These are phyloP conservation scores for Drosophila busckii DNA, from an alignment of 1,140 invertebrate genomes.

Conservation along the genomic window DNA sequence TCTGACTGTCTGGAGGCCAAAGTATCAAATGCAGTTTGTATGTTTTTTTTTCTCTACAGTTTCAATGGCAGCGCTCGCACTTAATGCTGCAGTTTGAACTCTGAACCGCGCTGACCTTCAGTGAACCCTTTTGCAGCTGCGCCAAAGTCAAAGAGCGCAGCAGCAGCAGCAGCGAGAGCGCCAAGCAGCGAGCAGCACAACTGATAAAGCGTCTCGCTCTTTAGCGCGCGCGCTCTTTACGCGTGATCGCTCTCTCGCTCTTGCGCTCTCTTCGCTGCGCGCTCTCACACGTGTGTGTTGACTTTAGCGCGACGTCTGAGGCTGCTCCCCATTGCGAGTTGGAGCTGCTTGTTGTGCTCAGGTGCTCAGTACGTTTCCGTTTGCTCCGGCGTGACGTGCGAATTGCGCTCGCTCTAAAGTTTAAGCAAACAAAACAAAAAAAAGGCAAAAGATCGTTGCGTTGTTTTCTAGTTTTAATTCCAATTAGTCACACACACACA, in stretches of 20 bases:
- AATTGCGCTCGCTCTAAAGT: slow-evolving; percentile 37
- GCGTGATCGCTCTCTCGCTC: neutral
- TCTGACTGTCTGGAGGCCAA: slow-evolving; percentile 55
- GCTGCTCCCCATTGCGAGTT: slow-evolving; percentile 39
- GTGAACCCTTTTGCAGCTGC: slow-evolving; percentile 62
- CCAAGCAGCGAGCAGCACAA: neutral
- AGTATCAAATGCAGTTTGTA: slow-evolving; percentile 58
- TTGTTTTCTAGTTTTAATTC: too few species aligned
- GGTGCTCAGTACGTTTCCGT: slow-evolving; percentile 55
- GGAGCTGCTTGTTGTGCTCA: slow-evolving; percentile 38
- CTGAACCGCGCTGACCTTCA: slow-evolving; percentile 76
- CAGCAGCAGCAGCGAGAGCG: slow-evolving; percentile 6
- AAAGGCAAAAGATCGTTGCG: too few species aligned
- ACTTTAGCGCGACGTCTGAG: slow-evolving; percentile 19
- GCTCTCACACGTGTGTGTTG: slow-evolving; percentile 1
- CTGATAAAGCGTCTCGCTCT: slow-evolving; percentile 46
- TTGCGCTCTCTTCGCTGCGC: slow-evolving; percentile 2
- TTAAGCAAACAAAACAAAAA: slow-evolving; percentile 1
- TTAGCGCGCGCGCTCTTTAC: slow-evolving; percentile 1
- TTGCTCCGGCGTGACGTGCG: slow-evolving; percentile 60
- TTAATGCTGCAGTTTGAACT: slow-evolving; percentile 71
- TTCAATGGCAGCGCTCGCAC: too few species aligned
- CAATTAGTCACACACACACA: too few species aligned
- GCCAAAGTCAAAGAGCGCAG: neutral
- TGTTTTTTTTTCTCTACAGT: slow-evolving; percentile 7